Base-by-base conservation (phyloP, 1,140 invertebrate genomes). In the Agrypnia vestita region DNA sequence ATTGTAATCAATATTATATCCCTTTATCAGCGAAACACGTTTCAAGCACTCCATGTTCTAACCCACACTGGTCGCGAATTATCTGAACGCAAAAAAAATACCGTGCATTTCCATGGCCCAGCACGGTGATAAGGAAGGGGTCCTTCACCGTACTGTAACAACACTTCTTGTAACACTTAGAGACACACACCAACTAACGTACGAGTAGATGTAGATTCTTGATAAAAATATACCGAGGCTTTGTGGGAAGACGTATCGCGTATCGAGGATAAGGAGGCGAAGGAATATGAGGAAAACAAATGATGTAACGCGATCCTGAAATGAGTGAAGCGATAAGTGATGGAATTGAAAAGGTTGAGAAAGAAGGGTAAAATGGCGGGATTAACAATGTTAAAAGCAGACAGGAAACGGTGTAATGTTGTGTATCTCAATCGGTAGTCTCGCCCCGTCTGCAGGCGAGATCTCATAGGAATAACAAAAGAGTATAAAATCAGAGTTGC, bases 401-500 rank as follows among this genome's bases (percentile, higher is more conserved):
- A 71, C 17, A 56, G 51, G 71, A 74, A 55, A 43, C 53, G 13
- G 69, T 43, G 15, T 12, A 46, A 55, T 15, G 62, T 71, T 71
- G 67, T 47, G 15, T 71, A 71, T 69, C 67, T 71, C 47, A 47
- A 71, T 49, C 67, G 43, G 67, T 15, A 71, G 67, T 49, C 59
- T 53, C 76, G 35, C 56, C 43, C 59, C 76, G 69, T 71, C 72
- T 71, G 62, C 21, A 51, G 62, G 15, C 21, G 51, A 59, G 55
- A 43, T 69, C 49, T 47, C 73, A 15, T 62, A 61, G 56, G 80
- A 61, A 79, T 62, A 82, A 82, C 81, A 82, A 82, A 82, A 82
- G 81, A 82, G 78, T 82, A 78, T 80, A 76, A 82, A 79, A 83
- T 83, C 74, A 78, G 82, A 80, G 77, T 80, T 80, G 78, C 69